phyloP scores from a whole-genome alignment of 2,113 vertebrate genomes.

The Ranitomeya imitator region DNA sequence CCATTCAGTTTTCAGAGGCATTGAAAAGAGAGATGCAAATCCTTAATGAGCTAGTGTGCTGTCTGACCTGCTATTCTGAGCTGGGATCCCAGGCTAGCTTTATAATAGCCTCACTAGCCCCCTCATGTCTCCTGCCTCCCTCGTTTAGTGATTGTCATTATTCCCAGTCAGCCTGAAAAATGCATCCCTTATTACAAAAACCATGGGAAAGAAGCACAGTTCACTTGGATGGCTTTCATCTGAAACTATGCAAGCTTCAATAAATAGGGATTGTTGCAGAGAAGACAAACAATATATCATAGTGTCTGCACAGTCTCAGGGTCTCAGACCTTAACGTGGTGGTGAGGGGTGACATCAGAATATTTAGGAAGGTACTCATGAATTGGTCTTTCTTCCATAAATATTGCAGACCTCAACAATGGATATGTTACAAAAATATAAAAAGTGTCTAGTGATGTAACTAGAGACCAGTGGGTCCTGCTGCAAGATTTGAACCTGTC shows the following conservation, averaged over 20 bases:
- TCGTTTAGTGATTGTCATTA: conserved; percentile 28
- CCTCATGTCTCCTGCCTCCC: conserved; percentile 1
- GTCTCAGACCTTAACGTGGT: neutral
- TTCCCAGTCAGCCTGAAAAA: conserved; percentile 31
- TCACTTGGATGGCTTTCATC: conserved; percentile 1
- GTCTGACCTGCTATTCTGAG: conserved; percentile 43
- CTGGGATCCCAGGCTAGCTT: conserved; percentile 13
- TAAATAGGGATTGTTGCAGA: neutral
- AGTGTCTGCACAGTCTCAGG: neutral
- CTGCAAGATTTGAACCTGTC: too few relatives aligned
- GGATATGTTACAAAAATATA: neutral
- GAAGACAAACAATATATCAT: neutral
- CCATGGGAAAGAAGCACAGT: conserved; percentile 32
- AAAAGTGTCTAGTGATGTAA: neutral
- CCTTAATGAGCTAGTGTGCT: conserved; percentile 41
- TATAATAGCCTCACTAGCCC: conserved; percentile 20
- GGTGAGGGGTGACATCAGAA: neutral
- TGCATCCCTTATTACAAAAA: conserved; percentile 20
- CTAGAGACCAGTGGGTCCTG: too few relatives aligned
- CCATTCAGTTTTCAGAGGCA: conserved; percentile 33
- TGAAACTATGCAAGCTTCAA: neutral
- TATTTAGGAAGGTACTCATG: neutral
- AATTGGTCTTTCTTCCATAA: neutral
- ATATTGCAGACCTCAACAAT: neutral
- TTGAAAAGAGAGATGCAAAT: conserved; percentile 18